phyloP scores from a whole-genome alignment of 2,888 invertebrate species.

The Drosophila koepferae region DNA sequence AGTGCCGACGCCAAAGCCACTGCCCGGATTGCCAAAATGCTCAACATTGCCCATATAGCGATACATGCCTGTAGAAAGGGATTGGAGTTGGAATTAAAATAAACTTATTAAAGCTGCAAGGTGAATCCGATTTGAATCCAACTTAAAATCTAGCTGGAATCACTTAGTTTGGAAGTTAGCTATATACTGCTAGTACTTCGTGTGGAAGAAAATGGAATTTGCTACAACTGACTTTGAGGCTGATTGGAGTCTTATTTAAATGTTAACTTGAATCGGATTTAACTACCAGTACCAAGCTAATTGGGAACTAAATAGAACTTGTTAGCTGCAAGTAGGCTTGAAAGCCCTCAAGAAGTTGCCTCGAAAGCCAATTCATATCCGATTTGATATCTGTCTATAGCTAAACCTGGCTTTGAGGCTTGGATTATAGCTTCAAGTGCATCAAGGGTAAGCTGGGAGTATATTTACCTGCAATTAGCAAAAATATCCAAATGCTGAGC shows the following conservation, averaged over 20 bases:
- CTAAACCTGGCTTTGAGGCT: too few relatives aligned
- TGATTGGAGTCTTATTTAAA: too few relatives aligned
- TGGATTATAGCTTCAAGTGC: neutral
- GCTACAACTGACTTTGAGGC: too few relatives aligned
- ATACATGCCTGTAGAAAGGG: slow-evolving; percentile 88
- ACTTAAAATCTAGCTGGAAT: too few relatives aligned
- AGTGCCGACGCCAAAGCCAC: slow-evolving; percentile 44
- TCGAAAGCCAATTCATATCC: neutral
- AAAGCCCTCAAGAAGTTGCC: too few relatives aligned
- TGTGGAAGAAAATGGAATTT: too few relatives aligned
- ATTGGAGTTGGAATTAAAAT: neutral
- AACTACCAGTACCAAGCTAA: too few relatives aligned
- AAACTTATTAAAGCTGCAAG: neutral
- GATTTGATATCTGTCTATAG: neutral
- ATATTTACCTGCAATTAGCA: slow-evolving; percentile 89
- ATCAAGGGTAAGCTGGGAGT: neutral
- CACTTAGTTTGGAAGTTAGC: too few relatives aligned
- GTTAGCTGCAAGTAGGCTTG: too few relatives aligned
- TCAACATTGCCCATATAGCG: slow-evolving; percentile 89
- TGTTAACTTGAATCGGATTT: too few relatives aligned
- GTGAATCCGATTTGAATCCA: neutral
- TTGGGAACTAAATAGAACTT: too few relatives aligned
- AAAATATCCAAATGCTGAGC: slow-evolving; percentile 92
- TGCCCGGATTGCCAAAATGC: slow-evolving; percentile 55
- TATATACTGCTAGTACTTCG: too few relatives aligned